Evolutionary conservation across 2,113 vertebrate species (phyloP).

Genomic region (Phalacrocorax carbo): DNA sequence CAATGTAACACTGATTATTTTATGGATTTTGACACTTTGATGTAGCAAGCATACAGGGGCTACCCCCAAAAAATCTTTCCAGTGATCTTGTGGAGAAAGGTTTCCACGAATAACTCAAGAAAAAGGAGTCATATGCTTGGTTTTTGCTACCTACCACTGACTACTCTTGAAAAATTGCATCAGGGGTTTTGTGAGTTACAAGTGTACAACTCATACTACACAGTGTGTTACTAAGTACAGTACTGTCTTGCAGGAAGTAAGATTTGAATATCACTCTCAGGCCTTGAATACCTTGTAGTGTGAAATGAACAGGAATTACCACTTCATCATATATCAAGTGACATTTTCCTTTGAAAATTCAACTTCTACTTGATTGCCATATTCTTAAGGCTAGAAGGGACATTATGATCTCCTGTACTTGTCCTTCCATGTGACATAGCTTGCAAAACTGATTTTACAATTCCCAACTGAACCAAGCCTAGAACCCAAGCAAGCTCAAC

Average conservation of each 20-base stretch:
- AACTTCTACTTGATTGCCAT: not conserved
- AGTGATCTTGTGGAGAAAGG: not conserved
- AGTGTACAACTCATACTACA: not conserved
- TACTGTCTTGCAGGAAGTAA: not conserved
- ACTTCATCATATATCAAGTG: not conserved
- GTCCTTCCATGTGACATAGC: not conserved
- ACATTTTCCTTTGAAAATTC: conserved; percentile 19
- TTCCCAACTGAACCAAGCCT: not conserved
- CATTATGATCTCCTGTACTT: not conserved
- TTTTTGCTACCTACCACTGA: not conserved
- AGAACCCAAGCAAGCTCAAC: not conserved
- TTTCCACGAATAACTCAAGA: not conserved
- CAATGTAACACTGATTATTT: conserved; percentile 9
- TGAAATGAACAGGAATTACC: conserved; percentile 25
- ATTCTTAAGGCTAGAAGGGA: not conserved
- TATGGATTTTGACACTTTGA: not conserved
- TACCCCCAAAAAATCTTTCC: not conserved
- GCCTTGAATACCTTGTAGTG: not conserved
- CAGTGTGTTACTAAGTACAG: not conserved
- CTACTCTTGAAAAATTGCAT: not conserved
- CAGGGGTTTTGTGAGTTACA: not conserved
- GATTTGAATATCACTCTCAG: not conserved
- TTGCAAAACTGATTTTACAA: not conserved
- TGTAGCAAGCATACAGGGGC: not conserved
- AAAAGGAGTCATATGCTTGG: not conserved